Base-by-base conservation (phyloP, 2,113 vertebrate genomes). In the Paraplagusia blochii region DNA sequence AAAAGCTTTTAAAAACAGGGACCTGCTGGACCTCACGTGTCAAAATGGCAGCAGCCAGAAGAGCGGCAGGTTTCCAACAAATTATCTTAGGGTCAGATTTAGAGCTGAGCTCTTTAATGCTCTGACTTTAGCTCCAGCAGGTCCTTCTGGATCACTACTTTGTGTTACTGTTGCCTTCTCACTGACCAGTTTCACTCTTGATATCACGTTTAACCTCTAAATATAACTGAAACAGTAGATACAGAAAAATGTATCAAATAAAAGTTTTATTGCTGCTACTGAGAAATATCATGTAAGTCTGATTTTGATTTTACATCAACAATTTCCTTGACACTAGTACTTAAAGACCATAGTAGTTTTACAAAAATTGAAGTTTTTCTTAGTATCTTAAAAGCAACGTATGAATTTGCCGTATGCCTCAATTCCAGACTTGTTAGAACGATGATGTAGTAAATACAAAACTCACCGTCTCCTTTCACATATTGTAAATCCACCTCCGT, bases 51-150 rank as follows among this genome's bases (percentile, higher is more conserved):
- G 53, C 50, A 78, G 78, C 58, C 66, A 74, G 66, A 66, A 74
- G 51, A 66, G 53, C 63, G 76, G 69, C 60, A 74, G 80, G 72
- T 83, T 80, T 69, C 63, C 57, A 63, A 45, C 66, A 50, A 78
- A 69, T 87, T 62, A 85, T 66, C 74, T 56, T 39, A 53, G 38
- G 47, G 73, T 69, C 79, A 83, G 60, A 88, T 87, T 87, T 86
- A 86, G 81, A 77, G 58, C 68, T 87, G 86, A 87, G 86, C 87
- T 82, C 49, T 65, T 76, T 90, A 86, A 84, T 77, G 63, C 86
- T 1, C 40, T 38, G 82, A 81, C 67, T 83, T 87, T 61, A 88
- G 83, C 72, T 84, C 63, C 72, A 77, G 58, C 58, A 55, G 58
- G 63, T 75, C 67, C 61, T 69, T 75, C 53, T 77, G 42, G 71